Conservation (phyloP, 2,797 vertebrate genomes). For the Megaceryle alcyon region DNA sequence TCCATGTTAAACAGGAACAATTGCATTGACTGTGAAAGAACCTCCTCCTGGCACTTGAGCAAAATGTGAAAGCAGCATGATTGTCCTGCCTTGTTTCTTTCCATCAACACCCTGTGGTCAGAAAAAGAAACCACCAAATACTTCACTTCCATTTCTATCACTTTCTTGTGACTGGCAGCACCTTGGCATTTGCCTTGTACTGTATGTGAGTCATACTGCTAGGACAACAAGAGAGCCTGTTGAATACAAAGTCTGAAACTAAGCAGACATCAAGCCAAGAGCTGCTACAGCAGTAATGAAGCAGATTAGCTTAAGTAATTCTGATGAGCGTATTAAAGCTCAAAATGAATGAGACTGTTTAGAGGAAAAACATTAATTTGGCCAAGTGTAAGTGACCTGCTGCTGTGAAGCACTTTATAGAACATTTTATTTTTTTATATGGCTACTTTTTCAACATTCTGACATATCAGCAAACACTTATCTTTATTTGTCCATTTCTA, state of each 20-base stretch:
- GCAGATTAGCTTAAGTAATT: constrained; percentile 46
- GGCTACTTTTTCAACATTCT: neutral
- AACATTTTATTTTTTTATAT: neutral
- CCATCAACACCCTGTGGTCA: constrained; percentile 43
- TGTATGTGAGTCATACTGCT: neutral
- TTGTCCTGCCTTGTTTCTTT: constrained; percentile 56
- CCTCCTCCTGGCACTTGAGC: constrained; percentile 31
- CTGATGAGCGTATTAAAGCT: neutral
- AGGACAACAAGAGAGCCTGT: neutral
- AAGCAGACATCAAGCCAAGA: constrained; percentile 42
- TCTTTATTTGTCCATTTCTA: neutral
- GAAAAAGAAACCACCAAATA: constrained; percentile 52
- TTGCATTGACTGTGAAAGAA: constrained; percentile 41
- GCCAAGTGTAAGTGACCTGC: neutral
- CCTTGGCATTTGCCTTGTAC: constrained; percentile 32
- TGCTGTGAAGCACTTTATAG: neutral
- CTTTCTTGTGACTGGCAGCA: constrained; percentile 50
- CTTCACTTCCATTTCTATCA: constrained; percentile 51
- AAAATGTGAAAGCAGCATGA: constrained; percentile 31
- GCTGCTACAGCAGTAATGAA: constrained; percentile 39
- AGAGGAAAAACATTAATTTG: neutral
- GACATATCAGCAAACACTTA: neutral
- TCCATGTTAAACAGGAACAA: constrained; percentile 54
- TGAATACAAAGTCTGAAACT: constrained; percentile 54
- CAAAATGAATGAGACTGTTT: neutral